These are phyloP conservation scores for Lottia gigantea DNA, from an alignment of 2,888 invertebrate genomes.

Conservation along the genomic window DNA sequence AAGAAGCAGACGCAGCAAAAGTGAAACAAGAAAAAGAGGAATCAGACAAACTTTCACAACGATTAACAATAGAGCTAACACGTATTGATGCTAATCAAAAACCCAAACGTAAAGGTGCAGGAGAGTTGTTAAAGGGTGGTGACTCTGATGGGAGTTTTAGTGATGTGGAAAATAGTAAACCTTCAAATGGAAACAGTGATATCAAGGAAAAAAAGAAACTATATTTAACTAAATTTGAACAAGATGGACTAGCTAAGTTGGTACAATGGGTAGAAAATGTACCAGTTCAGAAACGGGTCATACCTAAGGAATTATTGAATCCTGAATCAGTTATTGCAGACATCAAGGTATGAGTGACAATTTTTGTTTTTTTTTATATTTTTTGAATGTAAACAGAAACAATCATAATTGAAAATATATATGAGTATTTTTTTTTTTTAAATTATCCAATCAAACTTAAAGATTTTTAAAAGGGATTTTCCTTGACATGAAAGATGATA, in stretches of 20 bases:
- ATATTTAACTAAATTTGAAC: conserved; percentile 58
- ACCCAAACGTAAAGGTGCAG: conserved; percentile 20
- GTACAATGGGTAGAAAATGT: conserved; percentile 91
- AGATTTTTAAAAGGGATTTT: no score
- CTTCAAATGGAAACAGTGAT: conserved; percentile 1
- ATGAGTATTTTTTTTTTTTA: no score
- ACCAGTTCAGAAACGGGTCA: conserved; percentile 88
- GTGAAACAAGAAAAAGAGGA: conserved; percentile 27
- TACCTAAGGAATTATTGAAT: conserved; percentile 89
- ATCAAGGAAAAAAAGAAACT: conserved; percentile 32
- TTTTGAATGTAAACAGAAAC: no score
- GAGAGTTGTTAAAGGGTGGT: conserved; percentile 31
- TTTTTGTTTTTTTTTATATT: no score
- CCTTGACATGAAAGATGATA: no score
- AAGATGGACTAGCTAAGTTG: conserved; percentile 71
- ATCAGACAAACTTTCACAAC: conserved; percentile 48
- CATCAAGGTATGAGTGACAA: conserved; percentile 70
- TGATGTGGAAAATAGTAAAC: not conserved
- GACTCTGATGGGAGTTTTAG: conserved; percentile 13
- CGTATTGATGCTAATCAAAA: conserved; percentile 42
- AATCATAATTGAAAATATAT: no score
- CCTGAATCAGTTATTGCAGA: conserved; percentile 90
- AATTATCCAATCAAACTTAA: no score
- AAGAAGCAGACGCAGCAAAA: conserved; percentile 17
- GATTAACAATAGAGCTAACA: conserved; percentile 55